phyloP scores from a whole-genome alignment of 1,140 invertebrate genomes.

The Mamestra configurata region DNA sequence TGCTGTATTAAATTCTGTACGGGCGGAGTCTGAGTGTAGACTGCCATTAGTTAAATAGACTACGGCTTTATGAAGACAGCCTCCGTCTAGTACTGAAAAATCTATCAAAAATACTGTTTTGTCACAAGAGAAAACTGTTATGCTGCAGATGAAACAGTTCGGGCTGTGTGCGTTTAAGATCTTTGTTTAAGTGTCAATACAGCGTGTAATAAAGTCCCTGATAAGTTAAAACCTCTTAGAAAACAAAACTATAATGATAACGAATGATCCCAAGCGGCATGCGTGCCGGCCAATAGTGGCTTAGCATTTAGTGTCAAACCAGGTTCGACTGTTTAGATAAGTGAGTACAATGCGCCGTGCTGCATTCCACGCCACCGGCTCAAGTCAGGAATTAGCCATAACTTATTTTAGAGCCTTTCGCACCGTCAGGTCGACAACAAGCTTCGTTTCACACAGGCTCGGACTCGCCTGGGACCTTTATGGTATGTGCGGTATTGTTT shows the following conservation, averaged over 20 bases:
- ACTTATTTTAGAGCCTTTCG: conserved; percentile 69
- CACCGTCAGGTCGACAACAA: conserved; percentile 47
- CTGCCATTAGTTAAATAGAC: too few relatives aligned
- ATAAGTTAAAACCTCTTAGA: neutral
- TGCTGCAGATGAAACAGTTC: too few relatives aligned
- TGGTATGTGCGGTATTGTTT: conserved; percentile 56
- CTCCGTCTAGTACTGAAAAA: too few relatives aligned
- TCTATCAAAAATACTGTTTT: too few relatives aligned
- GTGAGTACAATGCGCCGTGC: conserved; percentile 71
- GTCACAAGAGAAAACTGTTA: too few relatives aligned
- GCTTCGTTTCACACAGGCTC: conserved; percentile 51
- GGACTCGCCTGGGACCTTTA: conserved; percentile 33
- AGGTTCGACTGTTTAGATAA: conserved; percentile 75
- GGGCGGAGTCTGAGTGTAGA: too few relatives aligned
- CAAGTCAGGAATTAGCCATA: conserved; percentile 73
- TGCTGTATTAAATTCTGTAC: too few relatives aligned
- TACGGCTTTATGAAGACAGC: too few relatives aligned
- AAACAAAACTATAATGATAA: conserved; percentile 32
- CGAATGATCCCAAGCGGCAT: conserved; percentile 6
- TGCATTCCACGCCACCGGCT: conserved; percentile 74
- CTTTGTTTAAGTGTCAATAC: neutral
- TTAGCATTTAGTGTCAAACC: conserved; percentile 58
- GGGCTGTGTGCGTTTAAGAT: neutral
- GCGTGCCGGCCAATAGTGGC: conserved; percentile 42
- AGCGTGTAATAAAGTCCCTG: neutral